Evolutionary conservation across 2,797 vertebrate species (phyloP).

Genomic region (Meriones psammophilus): DNA sequence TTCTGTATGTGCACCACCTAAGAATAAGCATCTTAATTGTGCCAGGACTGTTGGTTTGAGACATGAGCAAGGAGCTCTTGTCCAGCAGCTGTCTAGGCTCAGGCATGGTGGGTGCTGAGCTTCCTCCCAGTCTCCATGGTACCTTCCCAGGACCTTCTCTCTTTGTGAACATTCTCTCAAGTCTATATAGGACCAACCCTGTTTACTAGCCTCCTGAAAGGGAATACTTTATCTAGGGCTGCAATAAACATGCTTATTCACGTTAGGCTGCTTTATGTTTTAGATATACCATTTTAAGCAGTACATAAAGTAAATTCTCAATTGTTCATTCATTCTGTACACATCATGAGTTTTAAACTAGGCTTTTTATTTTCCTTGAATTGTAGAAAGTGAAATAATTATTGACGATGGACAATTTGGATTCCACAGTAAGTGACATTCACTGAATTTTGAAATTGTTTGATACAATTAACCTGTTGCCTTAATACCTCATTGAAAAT

Average conservation of each 20-base stretch:
- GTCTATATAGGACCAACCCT: constrained; percentile 24
- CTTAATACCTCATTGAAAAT: constrained; percentile 57
- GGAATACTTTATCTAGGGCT: constrained; percentile 74
- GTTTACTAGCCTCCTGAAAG: constrained; percentile 65
- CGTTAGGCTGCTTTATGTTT: constrained; percentile 76
- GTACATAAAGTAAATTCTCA: constrained; percentile 75
- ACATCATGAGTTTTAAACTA: constrained; percentile 78
- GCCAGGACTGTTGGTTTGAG: constrained; percentile 72
- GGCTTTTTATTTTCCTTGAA: constrained; percentile 82
- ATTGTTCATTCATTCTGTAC: constrained; percentile 44
- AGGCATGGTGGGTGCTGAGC: constrained; percentile 30
- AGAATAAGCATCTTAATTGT: constrained; percentile 86
- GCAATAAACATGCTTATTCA: constrained; percentile 85
- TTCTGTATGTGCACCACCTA: constrained; percentile 59
- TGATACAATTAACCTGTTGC: background rate
- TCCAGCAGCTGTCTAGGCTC: background rate
- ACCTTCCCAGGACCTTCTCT: constrained; percentile 50
- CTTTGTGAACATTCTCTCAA: constrained; percentile 37
- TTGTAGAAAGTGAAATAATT: constrained; percentile 91
- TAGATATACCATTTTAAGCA: constrained; percentile 65
- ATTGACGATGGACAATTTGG: constrained; percentile 96
- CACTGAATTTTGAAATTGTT: constrained; percentile 64
- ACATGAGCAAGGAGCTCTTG: constrained; percentile 17
- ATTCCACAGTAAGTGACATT: constrained; percentile 93
- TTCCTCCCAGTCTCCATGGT: constrained; percentile 46